Base-by-base conservation (phyloP, 2,113 vertebrate species). In the Symphodus melops region DNA sequence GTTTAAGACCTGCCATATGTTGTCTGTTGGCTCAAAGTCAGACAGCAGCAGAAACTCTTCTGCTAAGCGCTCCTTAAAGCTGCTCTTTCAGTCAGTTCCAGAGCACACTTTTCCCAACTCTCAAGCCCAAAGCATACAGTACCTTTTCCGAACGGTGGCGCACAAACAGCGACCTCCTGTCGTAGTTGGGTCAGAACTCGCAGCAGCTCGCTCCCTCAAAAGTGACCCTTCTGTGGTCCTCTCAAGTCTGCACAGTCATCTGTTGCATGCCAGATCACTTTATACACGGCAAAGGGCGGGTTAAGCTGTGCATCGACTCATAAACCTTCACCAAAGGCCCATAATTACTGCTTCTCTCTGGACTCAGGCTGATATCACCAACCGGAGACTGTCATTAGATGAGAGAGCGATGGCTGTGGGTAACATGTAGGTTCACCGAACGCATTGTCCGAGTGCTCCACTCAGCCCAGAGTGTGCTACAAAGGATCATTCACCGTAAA, bases 331-430 rank as follows among this genome's bases (percentile, higher is more conserved):
- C 44, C 53, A 23, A 8, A 67, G 11, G 41, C 33, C 74, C 41
- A 13, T 88, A 88, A 92, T 91, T 87, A 88, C 3, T 28, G 66
- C 23, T 64, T 87, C 17, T 2, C 19, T 41, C 0, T 0, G 41
- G 60, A n/a, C 59, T 46, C 36, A 3, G 60, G 65, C 81, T 69
- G 73, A 72, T 52, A 60, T 72, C 84, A 80, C 79, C 62, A 48
- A 60, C 68, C 55, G 36, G 39, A 58, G 8, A n/a, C 85, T 13
- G 56, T 89, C 78, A 92, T 91, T 90, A 90, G 56, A 64, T 77
- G 66, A 72, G 37, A 46, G 61, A 51, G 28, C 0, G 78, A 84
- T 59, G 57, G 39, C 58, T 55, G 20, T 1, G 59, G 76, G 25
- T 37, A 49, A 4, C 0, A 5, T 1, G 37, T 2, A 2, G 77